Base-by-base conservation (phyloP, 92 coral and sea anemone genomes). In the Blastomussa wellsi region DNA sequence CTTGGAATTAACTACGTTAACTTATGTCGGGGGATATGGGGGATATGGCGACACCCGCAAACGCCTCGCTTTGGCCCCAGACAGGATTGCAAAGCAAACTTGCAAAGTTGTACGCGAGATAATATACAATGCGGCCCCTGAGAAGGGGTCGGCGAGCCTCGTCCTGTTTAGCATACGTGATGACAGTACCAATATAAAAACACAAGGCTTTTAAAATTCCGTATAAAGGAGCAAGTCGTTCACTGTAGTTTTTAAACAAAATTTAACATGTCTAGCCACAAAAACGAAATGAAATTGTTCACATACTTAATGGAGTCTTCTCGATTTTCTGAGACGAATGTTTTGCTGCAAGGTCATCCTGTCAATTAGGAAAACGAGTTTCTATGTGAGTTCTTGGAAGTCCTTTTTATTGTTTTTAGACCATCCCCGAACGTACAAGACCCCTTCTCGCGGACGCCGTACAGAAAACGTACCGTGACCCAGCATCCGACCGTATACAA, bases 351-450 rank as follows among this genome's bases (percentile, higher is more conserved):
- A 53, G 66, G 73, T 74, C 87, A 73, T 64, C 87, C 87, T 83
- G 87, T 83, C 87, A 64, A 83, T 75, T 57, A 83, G 87, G 87
- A 83, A 82, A 83, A 83, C 71, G 87, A 83, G 79, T 74, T 62
- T 59, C 47, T 73, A 74, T n/a, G 81, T 83, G 64, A 73, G 87
- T 83, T 74, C 29, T 83, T 52, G 39, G 72, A 37, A 11, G 53
- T 14, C 4, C 57, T 42, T 77, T 8, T 33, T 13, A 19, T n/a
- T 13, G 12, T 15, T 67, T 36, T 7, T 33, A 71, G 65, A 26
- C 71, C 72, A n/a, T 38, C 79, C 41, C 68, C 78, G 68, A 53
- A 57, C 79, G 79, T 55, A 72, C 81, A 35, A 71, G 81, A 57
- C 87, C 74, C 87, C 81, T 83, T 83, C 74, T 83, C 81, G 87